These are phyloP conservation scores for Catagonus wagneri DNA, from an alignment of 2,113 vertebrate genomes.

Conservation along the genomic window DNA sequence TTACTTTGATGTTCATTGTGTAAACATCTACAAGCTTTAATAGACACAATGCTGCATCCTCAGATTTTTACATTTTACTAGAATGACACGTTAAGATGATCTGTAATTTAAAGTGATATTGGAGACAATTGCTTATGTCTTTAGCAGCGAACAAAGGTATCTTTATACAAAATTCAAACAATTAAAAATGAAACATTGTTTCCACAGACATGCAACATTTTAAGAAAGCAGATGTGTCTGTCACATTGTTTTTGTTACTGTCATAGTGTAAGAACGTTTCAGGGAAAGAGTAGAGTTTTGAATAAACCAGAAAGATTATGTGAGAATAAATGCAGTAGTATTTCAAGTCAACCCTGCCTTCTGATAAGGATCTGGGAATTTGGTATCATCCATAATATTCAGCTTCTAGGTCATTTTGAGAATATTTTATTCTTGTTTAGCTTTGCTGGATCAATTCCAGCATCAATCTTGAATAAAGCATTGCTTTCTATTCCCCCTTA, in stretches of 20 bases:
- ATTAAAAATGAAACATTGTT: constrained; percentile 48
- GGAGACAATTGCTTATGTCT: neutral
- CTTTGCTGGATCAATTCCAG: neutral
- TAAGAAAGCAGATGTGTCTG: constrained; percentile 51
- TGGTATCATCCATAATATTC: neutral
- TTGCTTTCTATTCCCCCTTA: neutral
- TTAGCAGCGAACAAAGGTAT: constrained; percentile 47
- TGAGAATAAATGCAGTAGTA: neutral
- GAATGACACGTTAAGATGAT: neutral
- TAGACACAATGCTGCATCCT: neutral
- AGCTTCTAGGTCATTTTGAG: neutral
- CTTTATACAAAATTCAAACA: constrained; percentile 33
- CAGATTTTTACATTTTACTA: neutral
- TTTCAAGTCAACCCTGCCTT: neutral
- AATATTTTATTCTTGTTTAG: neutral
- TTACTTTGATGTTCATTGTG: constrained; percentile 45
- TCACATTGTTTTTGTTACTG: constrained; percentile 25
- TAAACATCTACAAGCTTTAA: constrained; percentile 33
- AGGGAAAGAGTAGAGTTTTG: neutral
- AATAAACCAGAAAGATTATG: constrained; percentile 36
- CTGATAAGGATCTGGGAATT: neutral
- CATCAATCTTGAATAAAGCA: neutral
- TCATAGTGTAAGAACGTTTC: neutral
- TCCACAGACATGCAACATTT: constrained; percentile 35
- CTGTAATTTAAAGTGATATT: constrained; percentile 12